These are phyloP conservation scores for Wasmannia auropunctata DNA, from an alignment of 1,140 invertebrate species.

Conservation along the genomic window DNA sequence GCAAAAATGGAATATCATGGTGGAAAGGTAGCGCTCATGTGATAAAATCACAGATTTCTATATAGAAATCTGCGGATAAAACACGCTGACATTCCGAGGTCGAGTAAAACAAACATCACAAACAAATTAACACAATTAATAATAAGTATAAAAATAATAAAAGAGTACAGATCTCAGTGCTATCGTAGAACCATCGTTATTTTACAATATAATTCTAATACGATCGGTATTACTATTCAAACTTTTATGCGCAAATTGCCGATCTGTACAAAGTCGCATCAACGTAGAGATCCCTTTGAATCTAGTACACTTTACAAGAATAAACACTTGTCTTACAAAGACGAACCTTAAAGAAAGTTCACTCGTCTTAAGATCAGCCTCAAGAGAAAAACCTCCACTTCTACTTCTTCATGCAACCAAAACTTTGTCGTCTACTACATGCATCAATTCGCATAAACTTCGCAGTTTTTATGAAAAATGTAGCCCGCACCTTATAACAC, in stretches of 20 bases:
- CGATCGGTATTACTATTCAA: background rate
- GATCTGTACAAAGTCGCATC: background rate
- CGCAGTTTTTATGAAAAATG: background rate
- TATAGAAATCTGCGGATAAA: too few species aligned
- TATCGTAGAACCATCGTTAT: background rate
- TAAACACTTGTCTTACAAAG: background rate
- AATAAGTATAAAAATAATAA: too few species aligned
- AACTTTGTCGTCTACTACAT: background rate
- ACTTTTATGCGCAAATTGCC: background rate
- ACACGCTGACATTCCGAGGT: background rate
- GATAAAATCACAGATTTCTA: too few species aligned
- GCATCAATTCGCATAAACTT: background rate
- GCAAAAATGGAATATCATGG: constrained; percentile 33
- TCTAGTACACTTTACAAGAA: background rate
- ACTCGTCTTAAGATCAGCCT: background rate
- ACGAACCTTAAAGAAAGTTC: background rate
- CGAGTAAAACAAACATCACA: background rate
- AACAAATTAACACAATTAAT: background rate
- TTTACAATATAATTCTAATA: background rate
- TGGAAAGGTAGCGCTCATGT: background rate
- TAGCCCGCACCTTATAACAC: background rate
- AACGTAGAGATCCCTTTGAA: background rate
- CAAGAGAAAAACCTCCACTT: background rate
- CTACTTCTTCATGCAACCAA: background rate
- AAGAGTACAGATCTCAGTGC: background rate